Evolutionary conservation across 2,888 invertebrate species (phyloP), one percentile per base, ranked within the genome.

Genomic region (Hirtodrosophila confusa): DNA sequence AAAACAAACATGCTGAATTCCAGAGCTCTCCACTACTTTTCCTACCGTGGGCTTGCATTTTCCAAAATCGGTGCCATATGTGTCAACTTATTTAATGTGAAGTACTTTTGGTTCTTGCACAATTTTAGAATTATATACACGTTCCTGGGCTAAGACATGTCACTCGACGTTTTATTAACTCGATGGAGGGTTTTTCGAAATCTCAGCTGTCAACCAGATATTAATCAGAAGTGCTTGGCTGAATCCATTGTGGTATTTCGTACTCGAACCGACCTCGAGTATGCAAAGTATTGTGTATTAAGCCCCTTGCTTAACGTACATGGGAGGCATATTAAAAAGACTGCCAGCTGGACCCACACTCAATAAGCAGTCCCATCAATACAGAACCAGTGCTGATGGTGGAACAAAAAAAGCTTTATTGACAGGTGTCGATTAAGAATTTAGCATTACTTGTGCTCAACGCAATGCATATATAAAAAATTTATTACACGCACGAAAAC

Each of bases 371-470:
- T 11, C 33, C 50, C 62, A 62, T 45, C 73, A 58, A 72, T 39
- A 29, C 43, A 49, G 3, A 67, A 37, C 17, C 41, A 29, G 11
- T 31, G 35, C 31, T 43, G 27, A 11, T 27, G 9, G 17, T 36
- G 29, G 33, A 27, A 24, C 48, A 47, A 37, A 6, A 48, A 61
- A 77, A 62, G 55, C 75, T 75, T 80, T 71, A 84, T 84, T 84
- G 84, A 88, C 84, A 84, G 88, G 84, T 84, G 84, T 84, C 88
- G 88, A 84, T 84, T 88, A 84, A 80, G 84, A 84, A 84, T 84
- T 84, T 84, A 86, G 87, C 78, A 84, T 86, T 86, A 79, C 79
- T 79, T 70, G 54, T 78, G 63, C 62, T 74, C 49, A 44, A 75
- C 67, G 76, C 66, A 78, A 66, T 72, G 64, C 74, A 77, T 75